phyloP scores from a whole-genome alignment of 2,888 invertebrate species.

The Drosophila bunnanda region DNA sequence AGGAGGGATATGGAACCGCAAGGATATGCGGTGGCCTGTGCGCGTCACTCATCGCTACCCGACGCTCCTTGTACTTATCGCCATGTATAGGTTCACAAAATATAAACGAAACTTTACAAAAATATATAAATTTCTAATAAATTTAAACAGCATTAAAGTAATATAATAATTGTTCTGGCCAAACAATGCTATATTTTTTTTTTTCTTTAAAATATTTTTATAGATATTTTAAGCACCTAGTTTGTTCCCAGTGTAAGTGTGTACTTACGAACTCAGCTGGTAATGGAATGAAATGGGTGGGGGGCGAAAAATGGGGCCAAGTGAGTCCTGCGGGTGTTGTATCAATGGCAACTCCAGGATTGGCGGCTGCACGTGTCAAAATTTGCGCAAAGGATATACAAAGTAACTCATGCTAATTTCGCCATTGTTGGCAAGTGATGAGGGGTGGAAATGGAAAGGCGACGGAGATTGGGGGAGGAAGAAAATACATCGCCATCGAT shows the following conservation, averaged over 20 bases:
- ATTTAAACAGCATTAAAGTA: neutral
- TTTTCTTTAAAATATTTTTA: no score
- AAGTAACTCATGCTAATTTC: conserved; percentile 77
- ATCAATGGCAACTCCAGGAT: conserved; percentile 67
- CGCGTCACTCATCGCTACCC: conserved; percentile 9
- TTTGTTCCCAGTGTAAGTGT: conserved; percentile 27
- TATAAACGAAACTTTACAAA: no score
- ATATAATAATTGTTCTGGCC: neutral
- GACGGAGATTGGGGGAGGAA: neutral
- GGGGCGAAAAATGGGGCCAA: conserved; percentile 33
- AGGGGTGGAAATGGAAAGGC: conserved; percentile 23
- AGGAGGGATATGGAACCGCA: conserved; percentile 23
- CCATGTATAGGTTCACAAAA: neutral
- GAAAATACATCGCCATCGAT: conserved; percentile 35
- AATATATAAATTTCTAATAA: neutral
- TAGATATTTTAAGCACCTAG: fast-evolving
- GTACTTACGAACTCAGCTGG: conserved; percentile 39
- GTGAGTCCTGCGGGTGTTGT: conserved; percentile 56
- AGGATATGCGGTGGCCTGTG: conserved; percentile 30
- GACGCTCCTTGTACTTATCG: conserved; percentile 3
- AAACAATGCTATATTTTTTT: neutral
- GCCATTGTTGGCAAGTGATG: conserved; percentile 53
- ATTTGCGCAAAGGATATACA: conserved; percentile 74
- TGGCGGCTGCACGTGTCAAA: conserved; percentile 63
- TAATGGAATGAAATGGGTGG: conserved; percentile 49